phyloP scores from a whole-genome alignment of 2,113 vertebrate species.

The Ramphastos sulfuratus region DNA sequence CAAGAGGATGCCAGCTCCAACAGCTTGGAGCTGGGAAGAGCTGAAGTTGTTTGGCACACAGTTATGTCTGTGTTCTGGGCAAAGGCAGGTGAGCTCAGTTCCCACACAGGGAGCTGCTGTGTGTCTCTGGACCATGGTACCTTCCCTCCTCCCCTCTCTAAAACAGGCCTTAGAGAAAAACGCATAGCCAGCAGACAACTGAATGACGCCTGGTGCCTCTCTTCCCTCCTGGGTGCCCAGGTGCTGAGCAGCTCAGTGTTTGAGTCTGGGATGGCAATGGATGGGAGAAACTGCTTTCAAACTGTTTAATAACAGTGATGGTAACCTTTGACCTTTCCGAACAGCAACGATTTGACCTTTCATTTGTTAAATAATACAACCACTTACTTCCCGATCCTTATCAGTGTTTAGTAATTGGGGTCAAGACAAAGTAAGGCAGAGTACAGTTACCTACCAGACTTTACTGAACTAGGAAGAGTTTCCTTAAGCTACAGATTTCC shows the following conservation, averaged over 20 bases:
- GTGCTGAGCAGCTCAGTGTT: neutral
- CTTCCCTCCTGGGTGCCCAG: neutral
- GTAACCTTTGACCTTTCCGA: conserved; percentile 70
- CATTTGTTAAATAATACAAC: conserved; percentile 68
- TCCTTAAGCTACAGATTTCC: conserved; percentile 55
- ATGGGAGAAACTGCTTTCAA: conserved; percentile 43
- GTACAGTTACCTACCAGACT: conserved; percentile 40
- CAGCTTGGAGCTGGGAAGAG: neutral
- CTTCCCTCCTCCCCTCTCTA: neutral
- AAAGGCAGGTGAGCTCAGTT: neutral
- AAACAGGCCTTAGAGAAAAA: neutral
- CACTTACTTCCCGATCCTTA: conserved; percentile 67
- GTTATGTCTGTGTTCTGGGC: rapidly evolving
- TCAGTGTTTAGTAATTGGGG: conserved; percentile 66
- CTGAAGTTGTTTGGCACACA: neutral
- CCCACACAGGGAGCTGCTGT: neutral
- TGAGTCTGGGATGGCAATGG: neutral
- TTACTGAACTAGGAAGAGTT: conserved; percentile 45
- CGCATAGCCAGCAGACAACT: neutral
- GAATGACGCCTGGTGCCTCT: neutral
- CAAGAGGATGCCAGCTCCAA: neutral
- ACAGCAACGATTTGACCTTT: conserved; percentile 65
- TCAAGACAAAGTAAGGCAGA: conserved; percentile 59
- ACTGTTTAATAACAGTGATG: conserved; percentile 68
- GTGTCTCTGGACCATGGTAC: neutral